A percentile compares a stretch with the other conserved stretches of the same genome.
phyloP scores from a whole-genome alignment of 2,113 vertebrate species.

The Gallinago media region DNA sequence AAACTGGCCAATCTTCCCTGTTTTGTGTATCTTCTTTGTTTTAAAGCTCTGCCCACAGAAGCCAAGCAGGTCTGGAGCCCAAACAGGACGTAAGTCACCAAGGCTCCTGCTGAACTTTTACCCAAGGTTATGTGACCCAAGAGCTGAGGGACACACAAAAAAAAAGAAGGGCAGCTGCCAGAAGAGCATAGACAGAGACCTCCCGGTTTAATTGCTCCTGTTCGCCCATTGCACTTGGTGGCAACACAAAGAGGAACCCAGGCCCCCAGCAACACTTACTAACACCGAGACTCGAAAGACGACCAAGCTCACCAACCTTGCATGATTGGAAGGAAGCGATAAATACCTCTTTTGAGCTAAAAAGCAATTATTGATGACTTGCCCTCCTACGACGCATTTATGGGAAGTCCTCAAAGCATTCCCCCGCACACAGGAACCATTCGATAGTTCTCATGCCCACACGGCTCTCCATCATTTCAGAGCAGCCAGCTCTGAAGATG shows the following conservation, averaged over 20 bases:
- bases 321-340: not conserved
- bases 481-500: not conserved
- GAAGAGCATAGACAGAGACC: not conserved
- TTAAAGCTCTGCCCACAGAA: not conserved
- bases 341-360: slow-evolving; percentile 3
- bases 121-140: not conserved
- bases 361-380: slow-evolving; percentile 12
- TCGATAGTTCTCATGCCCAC: not conserved
- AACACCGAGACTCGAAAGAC: not conserved
- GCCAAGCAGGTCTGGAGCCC: not conserved
- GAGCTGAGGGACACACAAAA: not conserved
- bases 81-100: not conserved
- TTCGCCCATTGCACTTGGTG: not conserved
- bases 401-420: not conserved
- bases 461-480: not conserved
- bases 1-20: not conserved
- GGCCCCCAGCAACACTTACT: not conserved
- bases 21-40: not conserved
- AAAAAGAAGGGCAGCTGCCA: not conserved
- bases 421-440: fast-evolving
- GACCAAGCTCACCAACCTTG: not conserved
- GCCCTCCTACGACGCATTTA: not conserved
- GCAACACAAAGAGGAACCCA: not conserved
- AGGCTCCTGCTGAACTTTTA: not conserved
- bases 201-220: fast-evolving